phyloP scores from a whole-genome alignment of 37 sponge, comb jelly and placozoan species.

The Ephydatia muelleri region DNA sequence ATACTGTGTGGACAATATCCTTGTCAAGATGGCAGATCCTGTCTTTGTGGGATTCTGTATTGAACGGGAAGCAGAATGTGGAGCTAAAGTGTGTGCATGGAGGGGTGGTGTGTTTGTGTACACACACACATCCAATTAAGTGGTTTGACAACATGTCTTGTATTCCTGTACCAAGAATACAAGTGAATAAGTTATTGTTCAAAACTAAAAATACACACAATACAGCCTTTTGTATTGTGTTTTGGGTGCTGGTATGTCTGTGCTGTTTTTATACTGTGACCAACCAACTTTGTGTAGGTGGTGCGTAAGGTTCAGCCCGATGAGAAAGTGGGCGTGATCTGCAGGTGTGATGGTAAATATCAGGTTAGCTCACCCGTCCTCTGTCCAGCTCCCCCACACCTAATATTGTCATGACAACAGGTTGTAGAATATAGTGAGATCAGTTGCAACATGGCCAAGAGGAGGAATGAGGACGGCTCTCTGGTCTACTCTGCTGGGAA shows the following conservation, averaged over 20 bases:
- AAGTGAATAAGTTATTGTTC: not conserved
- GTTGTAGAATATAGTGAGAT: slow-evolving; percentile 99
- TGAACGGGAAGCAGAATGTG: slow-evolving; percentile 88
- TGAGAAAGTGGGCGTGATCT: slow-evolving; percentile 95
- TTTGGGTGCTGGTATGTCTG: too few species aligned
- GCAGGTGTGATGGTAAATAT: slow-evolving; percentile 76
- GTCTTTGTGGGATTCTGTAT: slow-evolving; percentile 94
- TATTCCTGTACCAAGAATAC: too few species aligned
- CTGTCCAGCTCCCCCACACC: not conserved
- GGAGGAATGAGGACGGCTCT: slow-evolving; percentile 71
- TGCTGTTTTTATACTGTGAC: not conserved
- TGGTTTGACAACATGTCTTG: not conserved
- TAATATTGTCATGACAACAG: slow-evolving; percentile 35
- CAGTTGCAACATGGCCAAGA: slow-evolving; percentile 77
- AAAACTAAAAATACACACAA: too few species aligned
- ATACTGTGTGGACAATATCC: slow-evolving; percentile 98
- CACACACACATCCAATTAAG: not conserved
- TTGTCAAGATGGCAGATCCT: slow-evolving; percentile 99
- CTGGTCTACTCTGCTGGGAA: slow-evolving; percentile 89
- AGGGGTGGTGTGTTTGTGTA: slow-evolving; percentile 4
- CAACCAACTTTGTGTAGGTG: too few species aligned
- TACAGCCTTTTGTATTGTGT: too few species aligned
- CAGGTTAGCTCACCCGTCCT: slow-evolving; percentile 48
- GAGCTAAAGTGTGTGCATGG: slow-evolving; percentile 80
- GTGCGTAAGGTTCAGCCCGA: slow-evolving; percentile 84